Evolutionary conservation across 2,113 vertebrate genomes (phyloP).

Genomic region (Azemiops feae): DNA sequence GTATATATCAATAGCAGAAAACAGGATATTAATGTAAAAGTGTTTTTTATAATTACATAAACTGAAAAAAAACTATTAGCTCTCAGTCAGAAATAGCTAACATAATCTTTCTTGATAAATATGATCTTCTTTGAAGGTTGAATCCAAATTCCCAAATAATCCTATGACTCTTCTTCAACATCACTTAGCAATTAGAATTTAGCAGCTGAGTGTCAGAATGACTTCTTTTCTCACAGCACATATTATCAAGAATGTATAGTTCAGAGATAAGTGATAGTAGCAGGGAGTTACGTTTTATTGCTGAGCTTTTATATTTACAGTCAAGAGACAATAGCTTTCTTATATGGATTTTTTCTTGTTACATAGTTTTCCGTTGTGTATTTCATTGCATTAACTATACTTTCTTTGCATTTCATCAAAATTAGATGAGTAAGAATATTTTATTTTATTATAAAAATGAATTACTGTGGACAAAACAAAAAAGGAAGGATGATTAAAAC

Average conservation of each 20-base stretch:
- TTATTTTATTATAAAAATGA: not conserved
- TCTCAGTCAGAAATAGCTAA: not conserved
- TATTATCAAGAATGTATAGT: not conserved
- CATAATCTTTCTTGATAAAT: not conserved
- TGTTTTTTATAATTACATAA: not conserved
- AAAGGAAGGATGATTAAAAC: not conserved
- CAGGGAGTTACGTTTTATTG: too few species aligned
- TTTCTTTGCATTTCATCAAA: not conserved
- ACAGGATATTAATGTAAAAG: conserved; percentile 6
- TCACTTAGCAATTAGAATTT: not conserved
- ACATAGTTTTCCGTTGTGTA: not conserved
- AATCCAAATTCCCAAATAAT: not conserved
- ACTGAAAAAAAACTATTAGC: not conserved
- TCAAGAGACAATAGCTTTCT: not conserved
- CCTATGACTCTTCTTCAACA: not conserved
- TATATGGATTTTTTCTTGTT: not conserved
- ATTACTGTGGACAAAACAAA: not conserved
- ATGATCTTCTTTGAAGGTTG: not conserved
- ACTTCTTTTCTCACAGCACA: not conserved
- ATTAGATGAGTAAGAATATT: not conserved
- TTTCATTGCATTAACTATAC: not conserved
- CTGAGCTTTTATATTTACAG: not conserved
- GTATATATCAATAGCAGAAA: not conserved
- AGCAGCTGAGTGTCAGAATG: not conserved
- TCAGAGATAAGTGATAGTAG: too few species aligned